Conservation (phyloP, 2,797 vertebrate genomes). For the Xiphorhynchus erythropygius region DNA sequence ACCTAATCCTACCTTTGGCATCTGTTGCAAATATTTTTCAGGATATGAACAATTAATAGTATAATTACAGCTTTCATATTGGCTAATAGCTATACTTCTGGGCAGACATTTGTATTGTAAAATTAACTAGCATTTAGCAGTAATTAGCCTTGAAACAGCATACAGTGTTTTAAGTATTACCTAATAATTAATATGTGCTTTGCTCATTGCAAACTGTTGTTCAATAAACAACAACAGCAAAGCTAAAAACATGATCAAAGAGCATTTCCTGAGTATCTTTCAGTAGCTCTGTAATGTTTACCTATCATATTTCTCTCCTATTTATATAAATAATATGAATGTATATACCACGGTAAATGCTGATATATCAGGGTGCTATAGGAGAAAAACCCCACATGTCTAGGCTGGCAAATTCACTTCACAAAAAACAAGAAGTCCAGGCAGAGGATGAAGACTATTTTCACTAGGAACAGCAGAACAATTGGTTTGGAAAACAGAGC, state of each 20-base stretch:
- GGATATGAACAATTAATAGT: not conserved
- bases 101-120: not conserved
- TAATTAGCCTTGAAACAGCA: not conserved
- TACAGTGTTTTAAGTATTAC: not conserved
- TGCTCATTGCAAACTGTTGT: not conserved
- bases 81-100: not conserved
- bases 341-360: not conserved
- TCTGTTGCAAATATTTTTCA: constrained; percentile 2
- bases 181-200: not conserved
- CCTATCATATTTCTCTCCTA: not conserved
- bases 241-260: not conserved
- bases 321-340: not conserved
- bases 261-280: not conserved
- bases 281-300: not conserved
- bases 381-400: not conserved
- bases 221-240: not conserved
- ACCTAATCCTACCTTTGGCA: not conserved
- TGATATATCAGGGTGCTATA: not conserved
- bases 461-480: constrained; percentile 52
- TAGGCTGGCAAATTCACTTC: constrained; percentile 2
- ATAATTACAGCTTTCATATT: constrained; percentile 1
- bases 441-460: constrained; percentile 49
- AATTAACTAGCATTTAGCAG: not conserved
- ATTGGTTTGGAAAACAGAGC: constrained; percentile 61
- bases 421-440: constrained; percentile 6